These are phyloP conservation scores for Temnothorax rugatulus DNA, from an alignment of 2,888 invertebrate genomes.

Conservation along the genomic window DNA sequence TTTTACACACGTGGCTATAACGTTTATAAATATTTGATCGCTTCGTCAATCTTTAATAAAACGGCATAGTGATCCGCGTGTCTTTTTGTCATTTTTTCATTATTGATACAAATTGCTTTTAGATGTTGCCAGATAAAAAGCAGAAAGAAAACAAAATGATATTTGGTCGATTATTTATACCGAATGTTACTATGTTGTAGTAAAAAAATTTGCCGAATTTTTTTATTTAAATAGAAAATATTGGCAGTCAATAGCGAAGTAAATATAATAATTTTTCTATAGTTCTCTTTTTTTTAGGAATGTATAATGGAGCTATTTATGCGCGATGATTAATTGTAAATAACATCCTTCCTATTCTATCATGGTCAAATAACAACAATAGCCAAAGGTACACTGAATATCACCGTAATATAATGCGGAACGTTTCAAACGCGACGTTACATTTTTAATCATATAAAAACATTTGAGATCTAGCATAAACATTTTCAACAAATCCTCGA, in stretches of 20 bases:
- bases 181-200: neutral
- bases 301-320: neutral
- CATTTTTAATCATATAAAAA: conserved; percentile 16
- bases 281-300: neutral
- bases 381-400: conserved; percentile 3
- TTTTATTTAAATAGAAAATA: neutral
- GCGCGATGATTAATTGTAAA: neutral
- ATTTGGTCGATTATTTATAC: conserved; percentile 3
- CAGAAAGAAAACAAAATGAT: neutral
- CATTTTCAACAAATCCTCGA: neutral
- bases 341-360: neutral
- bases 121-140: neutral
- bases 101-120: conserved; percentile 21
- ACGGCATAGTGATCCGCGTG: neutral
- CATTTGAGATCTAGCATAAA: conserved; percentile 7
- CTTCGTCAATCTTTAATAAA: neutral
- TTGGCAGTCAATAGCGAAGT: conserved; percentile 5
- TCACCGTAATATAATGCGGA: neutral
- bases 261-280: neutral
- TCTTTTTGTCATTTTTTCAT: neutral
- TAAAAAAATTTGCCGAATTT: neutral
- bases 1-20: neutral
- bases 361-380: conserved; percentile 3
- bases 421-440: neutral
- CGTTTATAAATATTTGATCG: conserved; percentile 29